Evolutionary conservation across 1,140 invertebrate species (phyloP), one percentile per base, ranked within the genome.

Genomic region (Kradibia gibbosae): DNA sequence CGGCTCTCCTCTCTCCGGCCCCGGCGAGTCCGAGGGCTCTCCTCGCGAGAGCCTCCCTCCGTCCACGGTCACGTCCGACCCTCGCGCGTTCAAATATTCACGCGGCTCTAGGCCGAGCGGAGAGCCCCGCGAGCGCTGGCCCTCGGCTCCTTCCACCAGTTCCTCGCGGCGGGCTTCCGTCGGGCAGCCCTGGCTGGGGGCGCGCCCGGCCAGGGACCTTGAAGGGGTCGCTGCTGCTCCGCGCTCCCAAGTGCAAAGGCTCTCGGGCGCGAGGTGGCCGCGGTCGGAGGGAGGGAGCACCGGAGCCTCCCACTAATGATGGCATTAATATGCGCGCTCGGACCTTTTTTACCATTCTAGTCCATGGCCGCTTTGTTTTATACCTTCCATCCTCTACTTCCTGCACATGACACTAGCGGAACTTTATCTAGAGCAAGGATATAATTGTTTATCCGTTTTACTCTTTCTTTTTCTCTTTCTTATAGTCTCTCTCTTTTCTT

Each of bases 11-110:
- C 45, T 34, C 39, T 31, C 39, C 31, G 15, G 4, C 57, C 28
- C 7, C 15, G 65, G 77, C 45, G 65, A 48, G 70, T 48, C 76
- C 5, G 45, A 45, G 0, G 60, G 22, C 28, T 39, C 28, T 39
- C 20, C 11, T 42, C 57, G 53, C 15, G 17, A n/a, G 22, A 25
- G 31, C n/a, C n/a, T 20, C 65, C 48, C 7, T 42, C 20, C 2
- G n/a, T n/a, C 13, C 15, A 22, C 25, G 45, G 8, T 31, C 45
- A 62, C n/a, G 8, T 31, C n/a, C 48, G 31, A 36, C 31, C 25
- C 60, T 48, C 60, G 31, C 22, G 3, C 62, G 62, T 53, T 78
- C 60, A 78, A 78, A 78, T 78, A 78, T 78, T 78, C 76, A 78
- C 60, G 62, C 39, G 62, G 0, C 62, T 78, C 20, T 78, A 67